Evolutionary conservation across 2,797 vertebrate species (phyloP), one percentile per base, ranked within the genome.

Genomic region (Streptopelia turtur): DNA sequence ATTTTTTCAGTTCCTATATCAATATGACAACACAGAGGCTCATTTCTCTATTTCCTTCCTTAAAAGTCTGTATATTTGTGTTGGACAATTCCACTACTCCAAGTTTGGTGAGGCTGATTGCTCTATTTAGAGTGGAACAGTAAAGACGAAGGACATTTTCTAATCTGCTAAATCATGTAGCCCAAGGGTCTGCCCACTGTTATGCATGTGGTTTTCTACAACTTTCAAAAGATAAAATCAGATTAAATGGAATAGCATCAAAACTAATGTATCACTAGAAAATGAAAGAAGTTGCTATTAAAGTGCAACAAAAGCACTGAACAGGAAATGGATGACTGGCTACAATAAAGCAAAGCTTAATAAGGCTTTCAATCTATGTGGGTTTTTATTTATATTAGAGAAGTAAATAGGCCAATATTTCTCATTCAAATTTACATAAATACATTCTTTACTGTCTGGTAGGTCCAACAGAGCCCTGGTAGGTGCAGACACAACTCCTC

Each of bases 281-380:
- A 96, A 90, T 87, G 45, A 81, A 93, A 89, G 83, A 83, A 83
- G 78, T 31, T 94, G 69, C 72, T 92, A 57, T 92, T 83, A 81
- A 95, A 76, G 50, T 57, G 39, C 57, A 95, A 94, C 82, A 86
- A 92, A 94, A 70, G 83, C 95, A 88, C 89, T 66, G 55, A 95
- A 94, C 43, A 87, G 80, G 77, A 96, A 97, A 93, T 68, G 84
- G 55, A 64, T 81, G 83, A 83, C 80, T 68, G 66, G 41, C 82
- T 96, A 50, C 63, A 65, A 83, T 87, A 92, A 93, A 94, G 94
- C 74, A 92, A 95, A 83, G 59, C 78, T 88, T 88, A 95, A 83
- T 82, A 90, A 76, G 45, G 47, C 43, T 93, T 92, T 96, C 89
- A 74, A 56, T 95, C 49, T 93, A 61, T 49, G 52, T 25, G 41